Evolutionary conservation across 2,888 invertebrate species (phyloP).

Genomic region (Mimachlamys varia): DNA sequence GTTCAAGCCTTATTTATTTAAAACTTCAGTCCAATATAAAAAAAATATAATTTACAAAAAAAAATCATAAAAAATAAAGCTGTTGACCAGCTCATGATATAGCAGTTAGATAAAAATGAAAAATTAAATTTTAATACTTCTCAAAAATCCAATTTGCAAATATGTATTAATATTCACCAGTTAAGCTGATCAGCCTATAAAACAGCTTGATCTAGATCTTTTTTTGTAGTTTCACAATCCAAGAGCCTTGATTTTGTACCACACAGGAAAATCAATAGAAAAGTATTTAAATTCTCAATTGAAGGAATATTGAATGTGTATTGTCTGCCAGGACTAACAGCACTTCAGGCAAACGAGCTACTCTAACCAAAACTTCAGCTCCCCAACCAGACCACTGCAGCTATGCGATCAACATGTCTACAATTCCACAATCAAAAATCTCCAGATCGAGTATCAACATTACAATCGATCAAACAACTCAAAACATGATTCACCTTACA

Average conservation of each 20-base stretch:
- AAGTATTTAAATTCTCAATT: slow-evolving; percentile 8
- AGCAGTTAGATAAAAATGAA: too few species aligned
- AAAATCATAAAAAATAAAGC: too few species aligned
- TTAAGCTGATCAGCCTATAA: neutral
- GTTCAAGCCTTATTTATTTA: too few species aligned
- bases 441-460: neutral
- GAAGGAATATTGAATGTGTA: neutral
- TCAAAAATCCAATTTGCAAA: neutral
- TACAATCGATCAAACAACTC: neutral
- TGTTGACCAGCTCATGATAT: too few species aligned
- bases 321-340: neutral
- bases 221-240: neutral
- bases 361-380: neutral
- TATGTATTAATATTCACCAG: too few species aligned
- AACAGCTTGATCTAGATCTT: neutral
- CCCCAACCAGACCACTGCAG: neutral
- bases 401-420: too few species aligned
- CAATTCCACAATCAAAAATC: neutral
- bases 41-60: too few species aligned
- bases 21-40: too few species aligned
- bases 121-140: neutral
- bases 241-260: neutral
- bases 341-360: neutral
- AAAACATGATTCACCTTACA: too few species aligned
- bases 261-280: neutral